Evolutionary conservation across 2,113 vertebrate species (phyloP), one percentile per base, ranked within the genome.

Genomic region (Thomomys bottae): DNA sequence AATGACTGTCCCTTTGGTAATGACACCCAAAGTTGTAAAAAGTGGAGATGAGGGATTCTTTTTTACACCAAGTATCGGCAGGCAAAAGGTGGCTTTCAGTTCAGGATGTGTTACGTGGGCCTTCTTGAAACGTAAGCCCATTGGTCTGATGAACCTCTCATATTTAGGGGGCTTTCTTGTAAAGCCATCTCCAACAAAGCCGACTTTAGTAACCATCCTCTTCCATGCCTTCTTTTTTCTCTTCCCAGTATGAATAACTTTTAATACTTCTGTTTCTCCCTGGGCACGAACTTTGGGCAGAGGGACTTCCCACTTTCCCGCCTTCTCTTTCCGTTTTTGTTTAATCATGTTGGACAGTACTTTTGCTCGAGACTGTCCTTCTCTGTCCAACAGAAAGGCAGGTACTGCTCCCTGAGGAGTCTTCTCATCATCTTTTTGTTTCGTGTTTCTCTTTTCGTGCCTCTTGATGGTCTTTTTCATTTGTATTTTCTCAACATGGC

Each of bases 381-480:
- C 99, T 98, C 99, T 98, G 98, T 99, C 99, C 95, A 99, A 96
- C 81, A 99, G 97, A 92, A 99, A 99, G 3, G 99, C 99, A 84
- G 99, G 99, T 5, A 99, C 98, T 23, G 99, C 99, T 95, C 99
- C 99, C 93, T 99, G 97, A 32, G 99, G 99, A 9, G 99, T 99
- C 95, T 99, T 99, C 14, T 99, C 99, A 40, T 99, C 99, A 34
- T 98, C 98, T 98, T 99, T 99, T 96, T 99, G 97, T 92, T 99
- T 99, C 23, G 98, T 99, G 86, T 98, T 99, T 96, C 99, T 99
- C 96, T 99, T 99, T 96, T 99, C 99, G 12, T 99, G 99, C 99
- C 99, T 99, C 97, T 99, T 99, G 97, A 99, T 98, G 94, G 99
- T 99, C 96, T 99, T 99, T 96, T 99, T 99, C 99, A 99, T 99